A percentile compares a stretch with the other conserved stretches of the same genome.
These are phyloP conservation scores for Myripristis jacobus DNA, from an alignment of 2,797 vertebrate species.

Conservation along the genomic window DNA sequence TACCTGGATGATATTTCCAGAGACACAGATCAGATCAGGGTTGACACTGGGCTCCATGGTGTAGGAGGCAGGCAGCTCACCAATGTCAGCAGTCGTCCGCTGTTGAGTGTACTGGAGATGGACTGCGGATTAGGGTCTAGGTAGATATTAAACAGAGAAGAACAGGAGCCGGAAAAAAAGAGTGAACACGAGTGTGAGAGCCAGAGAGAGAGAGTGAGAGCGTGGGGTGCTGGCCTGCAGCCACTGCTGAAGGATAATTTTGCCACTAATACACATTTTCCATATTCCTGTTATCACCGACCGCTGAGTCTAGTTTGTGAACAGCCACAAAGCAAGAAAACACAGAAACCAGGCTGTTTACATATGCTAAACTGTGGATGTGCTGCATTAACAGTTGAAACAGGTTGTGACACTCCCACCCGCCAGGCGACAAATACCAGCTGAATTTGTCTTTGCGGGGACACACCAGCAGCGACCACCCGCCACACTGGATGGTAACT, in stretches of 20 bases:
- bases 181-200: not conserved
- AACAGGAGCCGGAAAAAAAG: slow-evolving; percentile 39
- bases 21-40: slow-evolving; percentile 47
- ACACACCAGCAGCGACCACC: no score
- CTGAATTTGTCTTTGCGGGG: no score
- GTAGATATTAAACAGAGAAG: slow-evolving; percentile 54
- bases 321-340: not conserved
- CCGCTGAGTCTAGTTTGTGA: not conserved
- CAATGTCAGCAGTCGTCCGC: slow-evolving; percentile 52
- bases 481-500: no score
- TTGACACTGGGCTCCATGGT: slow-evolving; percentile 48
- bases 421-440: no score
- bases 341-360: no score
- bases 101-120: slow-evolving; percentile 23
- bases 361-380: not conserved
- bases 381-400: slow-evolving; percentile 24
- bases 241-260: slow-evolving; percentile 4
- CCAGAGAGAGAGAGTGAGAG: slow-evolving; percentile 11
- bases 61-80: slow-evolving; percentile 54
- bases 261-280: not conserved
- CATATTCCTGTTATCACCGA: slow-evolving; percentile 4
- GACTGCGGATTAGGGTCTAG: slow-evolving; percentile 39
- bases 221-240: not conserved
- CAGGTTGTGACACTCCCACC: not conserved
- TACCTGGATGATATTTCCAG: slow-evolving; percentile 61